These are phyloP conservation scores for Coregonus clupeaformis DNA, from an alignment of 2,113 vertebrate species.

Conservation along the genomic window DNA sequence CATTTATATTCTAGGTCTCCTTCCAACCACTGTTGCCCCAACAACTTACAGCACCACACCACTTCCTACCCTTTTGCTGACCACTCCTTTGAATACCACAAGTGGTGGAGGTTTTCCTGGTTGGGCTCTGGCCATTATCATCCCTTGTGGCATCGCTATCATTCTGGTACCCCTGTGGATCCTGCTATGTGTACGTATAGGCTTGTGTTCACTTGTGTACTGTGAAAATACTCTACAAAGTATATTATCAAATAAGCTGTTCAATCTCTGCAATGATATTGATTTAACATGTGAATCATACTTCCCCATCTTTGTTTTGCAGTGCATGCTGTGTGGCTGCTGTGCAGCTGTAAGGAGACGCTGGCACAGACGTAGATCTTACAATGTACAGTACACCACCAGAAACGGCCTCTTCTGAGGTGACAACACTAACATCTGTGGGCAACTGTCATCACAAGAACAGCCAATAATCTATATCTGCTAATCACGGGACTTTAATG, in stretches of 20 bases:
- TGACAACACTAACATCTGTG: too few relatives aligned
- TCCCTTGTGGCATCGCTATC: slow-evolving; percentile 29
- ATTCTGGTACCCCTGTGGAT: slow-evolving; percentile 36
- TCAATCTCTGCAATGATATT: background rate
- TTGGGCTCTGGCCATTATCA: slow-evolving; percentile 40
- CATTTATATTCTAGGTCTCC: background rate
- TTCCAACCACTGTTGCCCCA: slow-evolving; percentile 7
- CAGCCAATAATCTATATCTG: background rate
- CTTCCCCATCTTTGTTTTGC: background rate
- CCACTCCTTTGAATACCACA: background rate
- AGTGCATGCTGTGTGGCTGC: slow-evolving; percentile 25
- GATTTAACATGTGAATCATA: background rate
- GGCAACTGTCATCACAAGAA: background rate
- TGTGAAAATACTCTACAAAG: too few relatives aligned
- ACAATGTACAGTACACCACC: background rate
- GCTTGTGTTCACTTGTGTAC: background rate
- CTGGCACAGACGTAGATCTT: background rate
- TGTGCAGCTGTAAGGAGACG: slow-evolving; percentile 10
- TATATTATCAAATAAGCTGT: background rate
- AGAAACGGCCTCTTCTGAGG: background rate
- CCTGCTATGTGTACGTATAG: slow-evolving; percentile 34
- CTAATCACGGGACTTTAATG: background rate
- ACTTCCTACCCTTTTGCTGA: background rate
- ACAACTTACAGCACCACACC: background rate
- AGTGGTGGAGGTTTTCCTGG: slow-evolving; percentile 5